Evolutionary conservation across 2,888 invertebrate genomes (phyloP).

Genomic region (Lycaena phlaeas): DNA sequence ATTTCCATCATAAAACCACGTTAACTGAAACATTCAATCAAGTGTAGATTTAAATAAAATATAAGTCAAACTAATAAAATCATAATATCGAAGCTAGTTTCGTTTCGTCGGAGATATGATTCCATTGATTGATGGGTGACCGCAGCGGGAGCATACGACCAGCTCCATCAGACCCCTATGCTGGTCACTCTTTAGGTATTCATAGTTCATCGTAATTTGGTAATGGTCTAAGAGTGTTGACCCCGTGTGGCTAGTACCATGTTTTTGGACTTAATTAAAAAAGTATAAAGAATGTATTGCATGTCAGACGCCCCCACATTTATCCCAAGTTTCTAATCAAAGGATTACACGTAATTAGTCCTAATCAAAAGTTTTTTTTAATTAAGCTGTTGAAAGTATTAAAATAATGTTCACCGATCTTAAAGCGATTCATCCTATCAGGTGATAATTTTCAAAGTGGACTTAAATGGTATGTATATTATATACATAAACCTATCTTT

Average conservation of each 20-base stretch:
- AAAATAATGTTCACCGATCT: too few species aligned
- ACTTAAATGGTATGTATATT: too few species aligned
- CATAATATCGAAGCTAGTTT: constrained; percentile 57
- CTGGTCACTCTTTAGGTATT: constrained; percentile 11
- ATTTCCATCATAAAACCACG: constrained; percentile 24
- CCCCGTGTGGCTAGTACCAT: constrained; percentile 51
- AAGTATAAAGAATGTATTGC: constrained; percentile 47
- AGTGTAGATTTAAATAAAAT: constrained; percentile 66
- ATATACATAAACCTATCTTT: too few species aligned
- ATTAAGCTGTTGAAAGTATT: too few species aligned
- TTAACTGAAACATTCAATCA: constrained; percentile 62
- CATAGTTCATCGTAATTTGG: constrained; percentile 37
- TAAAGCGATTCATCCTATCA: too few species aligned
- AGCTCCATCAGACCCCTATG: constrained; percentile 14
- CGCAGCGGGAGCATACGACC: constrained; percentile 42
- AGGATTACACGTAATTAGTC: too few species aligned
- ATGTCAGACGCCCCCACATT: constrained; percentile 36
- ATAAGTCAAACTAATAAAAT: constrained; percentile 65
- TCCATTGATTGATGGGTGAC: constrained; percentile 72
- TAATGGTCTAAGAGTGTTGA: constrained; percentile 54
- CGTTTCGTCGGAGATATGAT: constrained; percentile 64
- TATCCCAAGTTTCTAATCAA: constrained; percentile 11
- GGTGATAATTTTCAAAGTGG: too few species aligned
- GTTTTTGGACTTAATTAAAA: constrained; percentile 67
- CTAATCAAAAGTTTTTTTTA: too few species aligned